Evolutionary conservation across 2,797 vertebrate genomes (phyloP), one percentile per base, ranked within the genome.

Genomic region (Eurystomus glaucurus): DNA sequence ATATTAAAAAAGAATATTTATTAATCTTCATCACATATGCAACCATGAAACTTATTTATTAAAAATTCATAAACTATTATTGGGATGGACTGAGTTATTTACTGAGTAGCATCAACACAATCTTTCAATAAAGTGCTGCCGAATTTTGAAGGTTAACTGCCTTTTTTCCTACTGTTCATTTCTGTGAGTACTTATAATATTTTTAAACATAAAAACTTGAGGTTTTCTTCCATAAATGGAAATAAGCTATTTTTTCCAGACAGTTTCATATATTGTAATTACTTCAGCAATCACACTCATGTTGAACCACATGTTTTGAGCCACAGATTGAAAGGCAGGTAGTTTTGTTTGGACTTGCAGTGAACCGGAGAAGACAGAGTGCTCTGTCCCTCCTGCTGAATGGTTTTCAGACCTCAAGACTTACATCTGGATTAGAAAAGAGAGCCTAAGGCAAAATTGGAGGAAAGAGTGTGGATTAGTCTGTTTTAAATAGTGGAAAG

Each of bases 161-260:
- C 2, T 19, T 71, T 64, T 91, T 57, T 9, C 9, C 18, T 90
- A 2, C 20, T 68, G 10, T 50, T 81, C 14, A 81, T 88, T 54
- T 55, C 14, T 50, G 8, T 19, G 14, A 41, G 26, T 45, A 17
- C 4, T 60, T 75, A 28, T 1, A 50, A 9, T 62, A 45, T 37
- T 76, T 91, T 95, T 33, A 72, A 69, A 72, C 14, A 54, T 39
- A 28, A 55, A 86, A 81, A 2, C 11, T 22, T 68, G 6, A 1
- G 0, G 0, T 23, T 1, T 1, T 55, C 39, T 75, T 51, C 23
- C 3, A 11, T 68, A 64, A 72, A 35, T 65, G 54, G 12, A 81
- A 78, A 61, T 11, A 7, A 61, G 2, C 6, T 46, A 0, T 25
- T 23, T 65, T 72, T 72, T 80, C 19, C 20, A 52, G 28, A 31